Conservation (phyloP, 2,888 invertebrate species). For the Seladonia tumulorum region DNA sequence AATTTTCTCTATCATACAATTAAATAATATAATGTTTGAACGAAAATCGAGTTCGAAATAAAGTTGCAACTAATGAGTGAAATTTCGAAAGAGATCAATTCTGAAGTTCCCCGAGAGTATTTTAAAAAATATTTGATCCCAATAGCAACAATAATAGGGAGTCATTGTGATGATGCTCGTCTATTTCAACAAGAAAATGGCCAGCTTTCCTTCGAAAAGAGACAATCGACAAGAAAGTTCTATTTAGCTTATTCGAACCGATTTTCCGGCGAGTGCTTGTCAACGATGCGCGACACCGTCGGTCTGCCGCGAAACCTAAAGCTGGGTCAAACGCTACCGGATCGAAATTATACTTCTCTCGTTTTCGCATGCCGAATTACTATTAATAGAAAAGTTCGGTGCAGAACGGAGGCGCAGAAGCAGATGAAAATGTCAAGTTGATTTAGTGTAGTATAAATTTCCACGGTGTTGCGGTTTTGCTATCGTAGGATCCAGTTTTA, state of each 20-base stretch:
- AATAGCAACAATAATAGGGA: not conserved
- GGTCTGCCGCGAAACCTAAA: slow-evolving; percentile 23
- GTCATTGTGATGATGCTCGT: not conserved
- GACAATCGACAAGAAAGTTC: slow-evolving; percentile 5
- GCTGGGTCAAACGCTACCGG: not conserved
- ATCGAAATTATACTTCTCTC: not conserved
- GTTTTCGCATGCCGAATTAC: not conserved
- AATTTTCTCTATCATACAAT: too few relatives aligned
- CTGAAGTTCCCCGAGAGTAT: too few relatives aligned
- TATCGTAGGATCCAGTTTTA: not conserved
- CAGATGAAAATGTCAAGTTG: not conserved
- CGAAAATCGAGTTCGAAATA: not conserved
- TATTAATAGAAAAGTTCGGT: not conserved
- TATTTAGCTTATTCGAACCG: not conserved
- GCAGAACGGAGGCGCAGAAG: not conserved
- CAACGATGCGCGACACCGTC: slow-evolving; percentile 13
- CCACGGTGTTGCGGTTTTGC: not conserved
- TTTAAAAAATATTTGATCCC: not conserved
- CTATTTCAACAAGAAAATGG: not conserved
- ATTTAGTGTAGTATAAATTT: not conserved
- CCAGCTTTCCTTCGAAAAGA: not conserved
- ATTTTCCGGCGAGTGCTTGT: slow-evolving; percentile 31
- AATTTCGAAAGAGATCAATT: not conserved
- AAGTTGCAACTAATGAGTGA: not conserved
- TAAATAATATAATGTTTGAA: not conserved